A percentile compares a stretch with the other conserved stretches of the same genome.
These are phyloP conservation scores for Microcaecilia unicolor DNA, from an alignment of 2,797 vertebrate species.

Conservation along the genomic window DNA sequence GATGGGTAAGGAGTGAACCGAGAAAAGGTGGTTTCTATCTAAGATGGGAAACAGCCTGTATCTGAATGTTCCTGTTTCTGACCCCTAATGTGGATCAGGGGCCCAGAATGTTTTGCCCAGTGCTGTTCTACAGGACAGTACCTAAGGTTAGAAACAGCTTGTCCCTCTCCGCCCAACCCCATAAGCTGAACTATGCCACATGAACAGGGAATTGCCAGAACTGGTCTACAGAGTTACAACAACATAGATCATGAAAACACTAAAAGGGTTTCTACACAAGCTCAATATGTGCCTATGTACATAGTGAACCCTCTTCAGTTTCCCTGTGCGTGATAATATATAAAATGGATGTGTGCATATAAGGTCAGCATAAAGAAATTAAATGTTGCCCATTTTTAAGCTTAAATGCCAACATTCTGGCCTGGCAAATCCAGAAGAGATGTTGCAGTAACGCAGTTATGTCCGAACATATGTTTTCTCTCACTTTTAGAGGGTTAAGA, in stretches of 20 bases:
- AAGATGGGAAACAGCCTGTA: too few species aligned
- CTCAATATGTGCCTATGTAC: not conserved
- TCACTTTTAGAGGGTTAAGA: conserved; percentile 3
- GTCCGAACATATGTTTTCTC: conserved; percentile 20
- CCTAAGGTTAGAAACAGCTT: not conserved
- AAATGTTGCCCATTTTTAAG: conserved; percentile 1
- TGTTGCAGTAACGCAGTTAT: conserved; percentile 11
- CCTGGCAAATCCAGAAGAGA: conserved; percentile 16
- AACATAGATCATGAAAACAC: not conserved
- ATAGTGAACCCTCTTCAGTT: not conserved
- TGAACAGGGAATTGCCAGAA: conserved; percentile 34
- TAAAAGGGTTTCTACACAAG: conserved; percentile 2
- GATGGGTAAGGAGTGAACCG: too few species aligned
- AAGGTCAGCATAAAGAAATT: not conserved
- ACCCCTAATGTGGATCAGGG: too few species aligned
- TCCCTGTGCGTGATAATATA: fast-evolving
- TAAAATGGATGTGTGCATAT: too few species aligned
- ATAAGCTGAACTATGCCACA: conserved; percentile 12
- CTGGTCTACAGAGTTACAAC: conserved; percentile 23
- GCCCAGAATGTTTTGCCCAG: too few species aligned
- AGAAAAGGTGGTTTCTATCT: too few species aligned
- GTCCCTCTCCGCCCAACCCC: too few species aligned
- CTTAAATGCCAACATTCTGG: not conserved
- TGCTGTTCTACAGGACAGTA: too few species aligned
- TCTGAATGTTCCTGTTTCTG: too few species aligned